These are phyloP conservation scores for Pimpla rufipes DNA, from an alignment of 2,888 invertebrate genomes.

Conservation along the genomic window DNA sequence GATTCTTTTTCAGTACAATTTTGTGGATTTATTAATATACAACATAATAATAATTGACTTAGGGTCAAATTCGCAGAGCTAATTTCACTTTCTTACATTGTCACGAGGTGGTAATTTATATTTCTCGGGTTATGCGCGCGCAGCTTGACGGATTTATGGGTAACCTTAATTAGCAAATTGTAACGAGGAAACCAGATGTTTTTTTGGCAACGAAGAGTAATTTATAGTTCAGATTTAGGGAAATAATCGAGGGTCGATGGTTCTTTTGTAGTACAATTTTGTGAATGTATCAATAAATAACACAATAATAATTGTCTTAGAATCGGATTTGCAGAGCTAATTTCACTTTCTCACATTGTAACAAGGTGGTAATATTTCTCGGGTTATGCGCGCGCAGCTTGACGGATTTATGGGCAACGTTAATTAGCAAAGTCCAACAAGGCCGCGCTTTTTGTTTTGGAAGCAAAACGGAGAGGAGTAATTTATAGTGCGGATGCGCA, in stretches of 20 bases:
- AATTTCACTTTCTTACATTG: background rate
- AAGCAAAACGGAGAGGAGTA: slow-evolving; percentile 9
- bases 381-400: background rate
- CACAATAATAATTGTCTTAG: too few relatives aligned
- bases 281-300: too few relatives aligned
- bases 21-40: too few relatives aligned
- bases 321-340: too few relatives aligned
- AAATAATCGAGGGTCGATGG: too few relatives aligned
- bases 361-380: background rate
- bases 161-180: background rate
- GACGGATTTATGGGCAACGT: background rate
- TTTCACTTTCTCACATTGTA: background rate
- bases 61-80: too few relatives aligned
- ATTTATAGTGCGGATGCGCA: slow-evolving; percentile 50
- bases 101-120: background rate
- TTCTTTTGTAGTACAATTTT: too few relatives aligned
- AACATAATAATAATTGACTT: too few relatives aligned
- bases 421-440: background rate
- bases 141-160: background rate
- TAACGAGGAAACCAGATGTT: background rate
- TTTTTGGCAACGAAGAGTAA: background rate
- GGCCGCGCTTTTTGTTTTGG: background rate
- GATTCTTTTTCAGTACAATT: too few relatives aligned
- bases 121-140: background rate
- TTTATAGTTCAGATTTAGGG: slow-evolving; percentile 51